These are phyloP conservation scores for Ips nitidus DNA, from an alignment of 1,140 invertebrate genomes.

Conservation along the genomic window DNA sequence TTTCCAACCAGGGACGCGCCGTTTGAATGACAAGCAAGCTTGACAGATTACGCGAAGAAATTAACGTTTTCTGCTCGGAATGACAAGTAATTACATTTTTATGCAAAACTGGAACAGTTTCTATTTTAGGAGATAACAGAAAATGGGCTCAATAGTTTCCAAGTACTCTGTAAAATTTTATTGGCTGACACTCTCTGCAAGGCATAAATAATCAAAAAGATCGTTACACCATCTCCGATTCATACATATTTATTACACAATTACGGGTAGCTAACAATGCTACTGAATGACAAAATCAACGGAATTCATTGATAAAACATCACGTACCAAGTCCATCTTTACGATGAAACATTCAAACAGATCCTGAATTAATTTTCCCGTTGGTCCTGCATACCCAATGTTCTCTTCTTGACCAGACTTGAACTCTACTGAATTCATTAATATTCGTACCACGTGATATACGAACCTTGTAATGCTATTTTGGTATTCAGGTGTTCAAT, in stretches of 20 bases:
- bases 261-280: conserved; percentile 21
- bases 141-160: background rate
- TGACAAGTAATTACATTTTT: conserved; percentile 27
- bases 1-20: conserved; percentile 26
- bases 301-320: conserved; percentile 33
- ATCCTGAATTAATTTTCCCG: conserved; percentile 22
- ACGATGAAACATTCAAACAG: conserved; percentile 16
- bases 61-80: conserved; percentile 27
- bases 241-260: conserved; percentile 18
- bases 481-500: too few species aligned
- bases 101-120: conserved; percentile 8
- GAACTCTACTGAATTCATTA: conserved; percentile 10
- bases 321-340: conserved; percentile 23
- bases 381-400: conserved; percentile 28
- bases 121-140: too few species aligned
- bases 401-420: conserved; percentile 20
- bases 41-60: conserved; percentile 32
- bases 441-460: background rate
- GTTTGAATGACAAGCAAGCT: conserved; percentile 11
- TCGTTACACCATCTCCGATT: background rate
- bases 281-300: conserved; percentile 12
- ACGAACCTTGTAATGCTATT: too few species aligned
- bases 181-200: background rate
- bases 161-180: background rate
- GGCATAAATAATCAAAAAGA: background rate